Evolutionary conservation across 2,113 vertebrate genomes (phyloP).

Genomic region (Megaceryle torquata): DNA sequence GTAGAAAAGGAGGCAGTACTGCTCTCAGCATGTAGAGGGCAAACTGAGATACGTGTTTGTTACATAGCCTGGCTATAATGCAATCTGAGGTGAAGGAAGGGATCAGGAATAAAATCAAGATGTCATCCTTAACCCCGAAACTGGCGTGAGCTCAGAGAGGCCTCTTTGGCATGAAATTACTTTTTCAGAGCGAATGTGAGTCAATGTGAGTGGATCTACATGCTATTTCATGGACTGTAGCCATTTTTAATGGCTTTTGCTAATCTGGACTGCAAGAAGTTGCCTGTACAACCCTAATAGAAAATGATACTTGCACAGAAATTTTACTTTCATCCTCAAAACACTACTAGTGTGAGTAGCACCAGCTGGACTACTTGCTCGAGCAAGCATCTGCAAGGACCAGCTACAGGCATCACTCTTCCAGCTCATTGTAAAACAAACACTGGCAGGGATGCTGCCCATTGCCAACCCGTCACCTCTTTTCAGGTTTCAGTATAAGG

Average conservation of each 20-base stretch:
- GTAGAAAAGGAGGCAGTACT: background rate
- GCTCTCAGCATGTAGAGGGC: background rate
- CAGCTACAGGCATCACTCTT: background rate
- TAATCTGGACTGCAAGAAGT: background rate
- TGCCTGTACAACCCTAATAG: background rate
- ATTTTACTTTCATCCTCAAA: background rate
- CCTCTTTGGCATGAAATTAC: background rate
- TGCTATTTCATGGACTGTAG: background rate
- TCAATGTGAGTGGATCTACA: background rate
- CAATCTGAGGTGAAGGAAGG: background rate
- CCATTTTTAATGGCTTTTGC: background rate
- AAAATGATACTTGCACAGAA: background rate
- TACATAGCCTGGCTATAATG: background rate
- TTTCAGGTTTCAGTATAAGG: background rate
- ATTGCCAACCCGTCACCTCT: background rate
- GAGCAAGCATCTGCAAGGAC: background rate
- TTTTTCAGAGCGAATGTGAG: background rate
- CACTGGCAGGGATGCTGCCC: background rate
- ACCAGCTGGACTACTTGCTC: background rate
- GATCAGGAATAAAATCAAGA: background rate
- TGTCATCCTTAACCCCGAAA: background rate
- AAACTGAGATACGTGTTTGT: background rate
- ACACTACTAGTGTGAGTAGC: background rate
- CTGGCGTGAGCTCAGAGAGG: background rate
- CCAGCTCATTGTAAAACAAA: background rate